These are phyloP conservation scores for Onychomys torridus DNA, from an alignment of 2,797 vertebrate species.

Conservation along the genomic window DNA sequence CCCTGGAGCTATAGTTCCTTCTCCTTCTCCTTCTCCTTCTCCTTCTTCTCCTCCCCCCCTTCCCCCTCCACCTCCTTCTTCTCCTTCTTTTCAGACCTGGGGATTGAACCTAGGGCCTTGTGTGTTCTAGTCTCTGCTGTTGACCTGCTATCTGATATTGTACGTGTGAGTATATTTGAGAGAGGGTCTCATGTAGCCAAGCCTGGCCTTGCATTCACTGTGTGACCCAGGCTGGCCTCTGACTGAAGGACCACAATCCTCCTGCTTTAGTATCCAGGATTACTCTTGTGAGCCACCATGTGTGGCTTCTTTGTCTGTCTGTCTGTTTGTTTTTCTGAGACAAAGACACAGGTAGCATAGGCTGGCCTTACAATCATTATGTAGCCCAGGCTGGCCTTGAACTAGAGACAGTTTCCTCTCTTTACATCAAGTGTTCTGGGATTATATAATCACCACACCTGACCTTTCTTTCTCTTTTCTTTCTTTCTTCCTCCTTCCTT, in stretches of 20 bases:
- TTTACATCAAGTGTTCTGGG: background rate
- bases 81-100: background rate
- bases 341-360: background rate
- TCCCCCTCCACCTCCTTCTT: fast-evolving
- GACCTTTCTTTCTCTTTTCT: background rate
- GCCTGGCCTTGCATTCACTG: background rate
- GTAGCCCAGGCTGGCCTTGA: background rate
- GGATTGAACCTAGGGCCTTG: background rate
- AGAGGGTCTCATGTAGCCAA: background rate
- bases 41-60: too few species aligned
- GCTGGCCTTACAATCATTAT: background rate
- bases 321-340: background rate
- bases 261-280: background rate
- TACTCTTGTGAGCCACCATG: background rate
- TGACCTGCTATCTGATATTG: background rate
- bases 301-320: background rate
- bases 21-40: too few species aligned
- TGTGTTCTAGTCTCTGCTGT: background rate
- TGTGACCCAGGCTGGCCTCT: background rate
- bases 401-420: background rate
- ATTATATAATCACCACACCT: background rate
- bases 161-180: background rate
- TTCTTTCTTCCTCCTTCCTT: too few species aligned
- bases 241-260: background rate
- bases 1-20: background rate